Evolutionary conservation across 1,140 invertebrate species (phyloP).

Genomic region (Caenorhabditis briggsae): DNA sequence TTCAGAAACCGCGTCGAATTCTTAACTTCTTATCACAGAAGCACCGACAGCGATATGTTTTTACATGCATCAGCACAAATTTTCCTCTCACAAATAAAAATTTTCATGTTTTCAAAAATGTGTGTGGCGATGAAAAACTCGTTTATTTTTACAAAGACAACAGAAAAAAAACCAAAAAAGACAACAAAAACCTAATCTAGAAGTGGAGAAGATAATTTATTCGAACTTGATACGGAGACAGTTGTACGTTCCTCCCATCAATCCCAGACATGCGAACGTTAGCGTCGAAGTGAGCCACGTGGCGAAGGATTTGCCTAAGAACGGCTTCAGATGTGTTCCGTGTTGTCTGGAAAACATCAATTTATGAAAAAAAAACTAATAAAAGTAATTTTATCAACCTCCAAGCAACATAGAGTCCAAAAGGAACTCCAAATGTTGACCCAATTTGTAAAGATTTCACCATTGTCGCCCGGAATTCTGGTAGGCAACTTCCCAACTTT

Average conservation of each 20-base stretch:
- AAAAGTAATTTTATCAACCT: conserved; percentile 21
- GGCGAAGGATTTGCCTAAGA: conserved; percentile 56
- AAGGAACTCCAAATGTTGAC: conserved; percentile 58
- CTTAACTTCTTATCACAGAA: conserved; percentile 9
- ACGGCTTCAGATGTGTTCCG: conserved; percentile 35
- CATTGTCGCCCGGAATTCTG: conserved; percentile 58
- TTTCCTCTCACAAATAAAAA: not conserved
- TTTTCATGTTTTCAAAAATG: not conserved
- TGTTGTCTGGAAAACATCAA: conserved; percentile 36
- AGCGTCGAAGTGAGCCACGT: conserved; percentile 52
- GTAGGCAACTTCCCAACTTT: conserved; percentile 56
- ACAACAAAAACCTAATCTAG: not conserved
- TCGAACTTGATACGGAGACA: conserved; percentile 59
- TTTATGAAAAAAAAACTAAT: not conserved
- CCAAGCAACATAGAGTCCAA: conserved; percentile 59
- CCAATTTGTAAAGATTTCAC: conserved; percentile 42
- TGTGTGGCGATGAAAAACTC: conserved; percentile 3
- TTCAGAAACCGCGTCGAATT: not conserved
- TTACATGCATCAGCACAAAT: not conserved
- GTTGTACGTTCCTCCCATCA: conserved; percentile 61
- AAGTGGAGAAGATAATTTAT: not conserved
- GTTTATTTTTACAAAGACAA: not conserved
- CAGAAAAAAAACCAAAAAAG: not conserved
- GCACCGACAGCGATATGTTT: conserved; percentile 25
- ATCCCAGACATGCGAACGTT: conserved; percentile 57